Evolutionary conservation across 2,797 vertebrate species (phyloP).

Genomic region (Bradypodion ventrale): DNA sequence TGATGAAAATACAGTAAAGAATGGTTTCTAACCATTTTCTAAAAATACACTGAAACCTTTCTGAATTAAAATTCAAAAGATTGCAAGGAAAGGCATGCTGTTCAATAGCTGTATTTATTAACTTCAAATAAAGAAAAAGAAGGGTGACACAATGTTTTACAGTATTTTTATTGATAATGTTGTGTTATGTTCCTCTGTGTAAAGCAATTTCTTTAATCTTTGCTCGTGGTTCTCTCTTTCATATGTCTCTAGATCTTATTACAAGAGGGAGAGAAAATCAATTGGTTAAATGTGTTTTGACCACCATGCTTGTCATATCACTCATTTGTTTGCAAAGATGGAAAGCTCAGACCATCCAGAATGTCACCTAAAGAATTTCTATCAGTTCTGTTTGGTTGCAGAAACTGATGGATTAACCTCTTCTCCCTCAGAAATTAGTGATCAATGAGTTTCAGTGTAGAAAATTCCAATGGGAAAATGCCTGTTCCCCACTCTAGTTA

Average conservation of each 20-base stretch:
- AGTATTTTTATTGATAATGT: slow-evolving; percentile 71
- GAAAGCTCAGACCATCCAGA: slow-evolving; percentile 86
- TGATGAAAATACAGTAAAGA: background rate
- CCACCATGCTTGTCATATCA: slow-evolving; percentile 95
- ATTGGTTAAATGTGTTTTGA: slow-evolving; percentile 92
- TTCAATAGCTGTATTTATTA: slow-evolving; percentile 79
- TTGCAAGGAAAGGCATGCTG: slow-evolving; percentile 66
- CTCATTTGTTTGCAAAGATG: slow-evolving; percentile 91
- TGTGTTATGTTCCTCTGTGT: slow-evolving; percentile 51
- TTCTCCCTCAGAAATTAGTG: slow-evolving; percentile 83
- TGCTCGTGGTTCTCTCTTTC: slow-evolving; percentile 76
- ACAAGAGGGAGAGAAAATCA: slow-evolving; percentile 95
- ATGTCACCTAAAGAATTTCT: slow-evolving; percentile 89
- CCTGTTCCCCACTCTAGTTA: slow-evolving; percentile 70
- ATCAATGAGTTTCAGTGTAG: slow-evolving; percentile 85
- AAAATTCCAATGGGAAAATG: slow-evolving; percentile 78
- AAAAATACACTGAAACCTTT: slow-evolving; percentile 34
- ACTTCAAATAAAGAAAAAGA: slow-evolving; percentile 77
- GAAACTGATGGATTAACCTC: slow-evolving; percentile 91
- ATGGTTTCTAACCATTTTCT: background rate
- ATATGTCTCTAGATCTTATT: slow-evolving; percentile 97
- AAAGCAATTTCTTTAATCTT: slow-evolving; percentile 76
- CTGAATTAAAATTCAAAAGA: slow-evolving; percentile 53
- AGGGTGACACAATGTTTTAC: slow-evolving; percentile 68
- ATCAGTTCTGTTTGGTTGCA: slow-evolving; percentile 79